Conservation (phyloP, 92 coral and sea anemone genomes). For the Palythoa caribaeorum region DNA sequence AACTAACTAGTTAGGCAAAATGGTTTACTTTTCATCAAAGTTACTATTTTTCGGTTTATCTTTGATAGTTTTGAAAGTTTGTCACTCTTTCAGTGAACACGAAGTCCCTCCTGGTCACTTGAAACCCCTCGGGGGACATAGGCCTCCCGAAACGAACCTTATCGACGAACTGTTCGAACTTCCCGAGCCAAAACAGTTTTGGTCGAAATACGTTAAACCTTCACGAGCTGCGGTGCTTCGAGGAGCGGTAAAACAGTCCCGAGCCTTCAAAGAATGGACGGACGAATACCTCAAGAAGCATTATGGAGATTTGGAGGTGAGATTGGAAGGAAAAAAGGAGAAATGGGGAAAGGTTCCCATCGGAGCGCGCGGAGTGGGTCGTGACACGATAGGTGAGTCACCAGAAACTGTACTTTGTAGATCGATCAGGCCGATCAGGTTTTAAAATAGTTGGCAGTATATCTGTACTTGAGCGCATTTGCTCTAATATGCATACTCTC, state of each 20-base stretch:
- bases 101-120: constrained; percentile 79
- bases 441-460: no score
- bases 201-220: constrained; percentile 88
- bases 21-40: background rate
- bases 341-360: constrained; percentile 79
- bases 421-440: no score
- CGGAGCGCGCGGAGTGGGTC: constrained; percentile 91
- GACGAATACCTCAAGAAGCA: constrained; percentile 78
- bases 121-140: constrained; percentile 83
- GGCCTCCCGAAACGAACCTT: constrained; percentile 74
- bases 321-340: constrained; percentile 93
- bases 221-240: constrained; percentile 85
- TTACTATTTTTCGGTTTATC: background rate
- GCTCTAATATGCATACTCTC: no score
- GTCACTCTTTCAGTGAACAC: background rate
- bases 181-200: constrained; percentile 88
- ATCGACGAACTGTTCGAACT: constrained; percentile 79
- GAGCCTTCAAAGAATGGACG: constrained; percentile 87
- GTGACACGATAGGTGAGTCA: constrained; percentile 80
- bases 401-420: no score
- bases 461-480: no score
- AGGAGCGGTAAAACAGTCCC: constrained; percentile 85
- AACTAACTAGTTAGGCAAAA: background rate
- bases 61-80: background rate
- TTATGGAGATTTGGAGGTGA: constrained; percentile 83